These are phyloP conservation scores for Stenoptilia bipunctidactyla DNA, from an alignment of 2,888 invertebrate genomes.

Conservation along the genomic window DNA sequence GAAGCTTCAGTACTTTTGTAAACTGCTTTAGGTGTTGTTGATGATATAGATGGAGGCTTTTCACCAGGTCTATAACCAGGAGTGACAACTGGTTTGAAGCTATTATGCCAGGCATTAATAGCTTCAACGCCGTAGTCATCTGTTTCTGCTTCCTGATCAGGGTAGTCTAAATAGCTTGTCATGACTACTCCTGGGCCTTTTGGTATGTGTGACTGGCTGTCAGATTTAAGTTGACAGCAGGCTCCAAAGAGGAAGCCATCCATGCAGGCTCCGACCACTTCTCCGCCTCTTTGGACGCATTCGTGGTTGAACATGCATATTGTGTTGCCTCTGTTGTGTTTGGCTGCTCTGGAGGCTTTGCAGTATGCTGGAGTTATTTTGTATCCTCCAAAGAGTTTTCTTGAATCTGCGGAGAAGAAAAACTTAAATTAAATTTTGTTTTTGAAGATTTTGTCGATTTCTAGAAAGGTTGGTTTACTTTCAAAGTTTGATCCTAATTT, in stretches of 20 bases:
- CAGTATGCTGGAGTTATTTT: constrained; percentile 87
- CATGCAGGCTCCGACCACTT: constrained; percentile 90
- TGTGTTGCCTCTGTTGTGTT: constrained; percentile 76
- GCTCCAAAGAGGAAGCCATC: constrained; percentile 94
- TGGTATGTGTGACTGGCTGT: constrained; percentile 57
- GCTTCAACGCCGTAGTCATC: constrained; percentile 53
- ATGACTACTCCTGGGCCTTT: constrained; percentile 62
- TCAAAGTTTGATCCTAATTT: too few relatives aligned
- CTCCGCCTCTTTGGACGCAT: constrained; percentile 82
- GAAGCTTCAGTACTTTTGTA: constrained; percentile 41
- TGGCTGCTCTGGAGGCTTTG: constrained; percentile 76
- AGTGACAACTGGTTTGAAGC: constrained; percentile 57
- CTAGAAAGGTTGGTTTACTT: too few relatives aligned
- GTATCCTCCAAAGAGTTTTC: constrained; percentile 88
- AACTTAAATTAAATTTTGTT: too few relatives aligned
- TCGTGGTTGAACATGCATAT: constrained; percentile 96
- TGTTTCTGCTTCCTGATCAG: constrained; percentile 44
- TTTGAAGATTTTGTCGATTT: too few relatives aligned
- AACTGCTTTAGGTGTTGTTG: constrained; percentile 28
- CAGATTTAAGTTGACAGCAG: constrained; percentile 80
- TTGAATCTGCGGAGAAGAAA: constrained; percentile 32
- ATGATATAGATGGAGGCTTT: constrained; percentile 18
- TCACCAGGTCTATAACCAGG: constrained; percentile 53
- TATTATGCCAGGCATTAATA: constrained; percentile 52
- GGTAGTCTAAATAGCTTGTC: constrained; percentile 60